Base-by-base conservation (phyloP, 2,797 vertebrate species). In the Mareca penelope region DNA sequence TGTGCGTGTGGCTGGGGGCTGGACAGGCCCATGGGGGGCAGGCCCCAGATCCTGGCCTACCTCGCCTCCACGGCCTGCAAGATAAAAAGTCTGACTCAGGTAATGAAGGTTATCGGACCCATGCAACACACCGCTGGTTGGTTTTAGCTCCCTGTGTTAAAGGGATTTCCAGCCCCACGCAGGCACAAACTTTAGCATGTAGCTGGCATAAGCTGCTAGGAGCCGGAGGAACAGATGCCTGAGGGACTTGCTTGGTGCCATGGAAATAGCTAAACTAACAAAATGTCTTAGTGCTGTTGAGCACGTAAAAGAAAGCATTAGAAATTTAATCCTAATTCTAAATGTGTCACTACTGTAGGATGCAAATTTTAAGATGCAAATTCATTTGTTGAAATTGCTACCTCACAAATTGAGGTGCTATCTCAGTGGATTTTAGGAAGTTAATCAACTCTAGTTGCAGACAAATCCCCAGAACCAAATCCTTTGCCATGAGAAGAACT, bases 61-160 rank as follows among this genome's bases (percentile, higher is more conserved):
- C 6, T 60, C 11, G 15, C 15, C 33, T 40, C 67, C 6, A 0
- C 7, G 3, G 46, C 46, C 67, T 10, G 14, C 33, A 35, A 35
- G n/a, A 52, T 11, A 26, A 21, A 16, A 16, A 52, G 15, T 61
- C 8, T 24, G 4, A 0, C 24, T 33, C 12, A 0, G n/a, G 21
- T 71, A 57, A 12, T 0, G 4, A 44, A 67, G 42, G 11, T 28
- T 21, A 5, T 35, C 1, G 1, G 52, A 70, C 6, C 16, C n/a
- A 3, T 17, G 14, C 42, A 39, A n/a, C 56, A 8, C 12, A 0
- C 7, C 8, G 9, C 9, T 56, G 17, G 26, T 61, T 37, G 13
- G 2, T 37, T 39, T 31, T 50, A 9, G 17, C 22, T 71, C 35
- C 56, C 63, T 8, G 23, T 60, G 33, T 46, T 13, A 28, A 35